These are phyloP conservation scores for Papilio protenor DNA, from an alignment of 2,888 invertebrate genomes.

Conservation along the genomic window DNA sequence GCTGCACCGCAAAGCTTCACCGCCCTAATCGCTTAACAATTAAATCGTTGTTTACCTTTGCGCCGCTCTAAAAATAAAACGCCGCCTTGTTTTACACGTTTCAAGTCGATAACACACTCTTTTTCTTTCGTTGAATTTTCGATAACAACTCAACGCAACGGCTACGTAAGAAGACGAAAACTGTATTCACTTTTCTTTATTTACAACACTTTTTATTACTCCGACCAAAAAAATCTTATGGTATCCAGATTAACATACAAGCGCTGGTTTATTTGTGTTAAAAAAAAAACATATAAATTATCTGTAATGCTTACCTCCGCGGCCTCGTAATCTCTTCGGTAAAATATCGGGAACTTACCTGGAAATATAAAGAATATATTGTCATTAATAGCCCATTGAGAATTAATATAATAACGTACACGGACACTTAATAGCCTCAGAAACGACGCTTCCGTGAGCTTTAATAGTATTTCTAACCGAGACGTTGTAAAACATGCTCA, in stretches of 20 bases:
- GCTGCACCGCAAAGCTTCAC: slow-evolving; percentile 81
- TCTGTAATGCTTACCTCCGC: slow-evolving; percentile 30
- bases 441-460: slow-evolving; percentile 56
- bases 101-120: slow-evolving; percentile 40
- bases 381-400: slow-evolving; percentile 48
- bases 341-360: slow-evolving; percentile 47
- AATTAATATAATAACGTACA: slow-evolving; percentile 43
- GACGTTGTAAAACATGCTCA: slow-evolving; percentile 53
- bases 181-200: background rate
- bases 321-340: slow-evolving; percentile 12
- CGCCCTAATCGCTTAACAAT: slow-evolving; percentile 80
- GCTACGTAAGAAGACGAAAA: slow-evolving; percentile 9
- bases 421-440: slow-evolving; percentile 54
- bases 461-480: slow-evolving; percentile 52
- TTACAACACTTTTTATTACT: background rate
- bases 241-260: background rate
- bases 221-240: background rate
- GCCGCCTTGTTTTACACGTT: slow-evolving; percentile 42
- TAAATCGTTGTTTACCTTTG: slow-evolving; percentile 80
- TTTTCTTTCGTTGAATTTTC: slow-evolving; percentile 38
- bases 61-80: slow-evolving; percentile 54
- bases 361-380: slow-evolving; percentile 54
- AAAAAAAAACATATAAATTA: no score
- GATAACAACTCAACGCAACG: slow-evolving; percentile 26
- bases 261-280: no score